Evolutionary conservation across 2,113 vertebrate genomes (phyloP), one percentile per base, ranked within the genome.

Genomic region (Xiphophorus hellerii): DNA sequence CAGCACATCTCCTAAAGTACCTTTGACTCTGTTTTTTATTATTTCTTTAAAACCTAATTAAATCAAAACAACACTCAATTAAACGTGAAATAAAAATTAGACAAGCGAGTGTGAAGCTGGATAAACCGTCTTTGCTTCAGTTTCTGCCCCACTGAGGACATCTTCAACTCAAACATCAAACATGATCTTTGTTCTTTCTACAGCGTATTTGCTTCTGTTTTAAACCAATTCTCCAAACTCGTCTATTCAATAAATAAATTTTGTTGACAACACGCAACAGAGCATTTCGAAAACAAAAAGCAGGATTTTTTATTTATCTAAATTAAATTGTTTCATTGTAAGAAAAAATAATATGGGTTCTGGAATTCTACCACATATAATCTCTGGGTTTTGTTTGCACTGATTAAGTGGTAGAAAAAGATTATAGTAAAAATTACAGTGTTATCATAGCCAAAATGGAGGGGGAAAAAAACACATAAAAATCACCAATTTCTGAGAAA

Each of bases 11-110:
- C 64, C 27, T 69, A 1, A 42, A 62, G 66, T 27, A 77, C 78
- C 78, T 82, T 74, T 81, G 68, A 70, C 82, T 80, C 76, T 20
- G 39, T 37, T 4, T 13, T 44, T 78, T 54, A 7, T 75, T 77
- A 63, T 7, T 80, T 58, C 17, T 75, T 65, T 35, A 68, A 28
- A 71, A 81, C 61, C 10, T 74, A 70, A 87, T 85, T 62, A 42
- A 77, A 81, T 85, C 80, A 89, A 85, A 72, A 62, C 6, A 4
- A 3, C 60, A 71, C 74, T n/a, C 74, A 83, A 87, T 86, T 71
- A 66, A 83, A 84, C 68, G 74, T 83, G 80, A 84, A 77, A 66
- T 1, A 1, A 22, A 48, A 48, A 60, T 17, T n/a, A 79, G 62
- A 72, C 63, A 31, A 51, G 39, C 25, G 51, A 30, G 4, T 28